Percentiles rank a stretch among this genome's conserved stretches.
Conservation (phyloP, 2,113 vertebrate species). For the Sinocyclocheilus maitianheensis region DNA sequence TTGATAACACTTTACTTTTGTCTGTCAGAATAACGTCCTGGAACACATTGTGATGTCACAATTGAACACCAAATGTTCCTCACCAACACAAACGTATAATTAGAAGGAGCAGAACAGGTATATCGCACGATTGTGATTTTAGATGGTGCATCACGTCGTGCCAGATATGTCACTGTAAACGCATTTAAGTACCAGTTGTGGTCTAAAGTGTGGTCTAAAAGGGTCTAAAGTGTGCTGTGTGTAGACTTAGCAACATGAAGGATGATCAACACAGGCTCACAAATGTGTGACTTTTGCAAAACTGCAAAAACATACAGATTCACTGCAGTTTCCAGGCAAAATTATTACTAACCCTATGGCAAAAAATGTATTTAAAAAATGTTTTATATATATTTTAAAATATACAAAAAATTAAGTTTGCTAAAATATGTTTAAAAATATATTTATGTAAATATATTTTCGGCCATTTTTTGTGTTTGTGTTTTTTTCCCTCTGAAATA, state of each 20-base stretch:
- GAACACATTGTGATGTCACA: not conserved
- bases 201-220: not conserved
- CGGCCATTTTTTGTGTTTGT: too few relatives aligned
- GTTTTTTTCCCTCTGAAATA: too few relatives aligned
- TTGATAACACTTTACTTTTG: slow-evolving; percentile 46
- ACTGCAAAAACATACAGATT: too few relatives aligned
- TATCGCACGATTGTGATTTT: not conserved
- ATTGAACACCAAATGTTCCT: not conserved
- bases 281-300: too few relatives aligned
- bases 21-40: slow-evolving; percentile 16
- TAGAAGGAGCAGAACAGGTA: not conserved
- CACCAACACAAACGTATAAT: not conserved
- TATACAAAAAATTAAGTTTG: too few relatives aligned
- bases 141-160: not conserved
- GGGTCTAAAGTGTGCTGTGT: not conserved
- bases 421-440: too few relatives aligned
- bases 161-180: not conserved
- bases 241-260: not conserved
- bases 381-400: too few relatives aligned
- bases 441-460: too few relatives aligned
- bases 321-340: too few relatives aligned
- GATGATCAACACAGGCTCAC: not conserved
- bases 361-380: too few relatives aligned
- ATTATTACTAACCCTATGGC: too few relatives aligned
- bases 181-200: not conserved